Percentiles rank a stretch among this genome's conserved stretches.
phyloP scores from a whole-genome alignment of 53 echinoderm and acorn worm species.

The Crossaster papposus region DNA sequence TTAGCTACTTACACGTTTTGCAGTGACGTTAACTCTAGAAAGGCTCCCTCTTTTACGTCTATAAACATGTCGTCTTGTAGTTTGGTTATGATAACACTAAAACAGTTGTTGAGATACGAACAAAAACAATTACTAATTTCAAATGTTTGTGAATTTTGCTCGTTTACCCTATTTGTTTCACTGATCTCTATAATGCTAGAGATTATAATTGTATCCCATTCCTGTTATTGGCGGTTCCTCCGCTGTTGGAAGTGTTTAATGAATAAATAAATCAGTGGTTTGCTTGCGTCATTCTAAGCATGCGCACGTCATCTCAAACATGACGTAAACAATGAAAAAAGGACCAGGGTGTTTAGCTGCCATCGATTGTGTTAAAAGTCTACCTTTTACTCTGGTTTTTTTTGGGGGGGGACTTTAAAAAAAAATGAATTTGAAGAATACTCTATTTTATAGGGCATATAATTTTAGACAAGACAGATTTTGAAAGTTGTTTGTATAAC shows the following conservation, averaged over 20 bases:
- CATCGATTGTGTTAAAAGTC: no score
- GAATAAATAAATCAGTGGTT: no score
- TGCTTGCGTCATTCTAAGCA: not conserved
- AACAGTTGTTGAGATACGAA: not conserved
- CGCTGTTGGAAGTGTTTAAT: no score
- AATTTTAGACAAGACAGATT: no score
- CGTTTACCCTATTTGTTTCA: not conserved
- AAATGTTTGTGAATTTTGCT: not conserved
- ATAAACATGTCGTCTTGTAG: not conserved
- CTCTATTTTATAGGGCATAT: no score
- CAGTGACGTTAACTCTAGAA: not conserved
- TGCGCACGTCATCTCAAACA: no score
- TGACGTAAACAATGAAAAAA: not conserved
- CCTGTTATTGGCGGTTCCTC: no score
- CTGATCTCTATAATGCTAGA: no score
- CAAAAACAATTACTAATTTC: not conserved
- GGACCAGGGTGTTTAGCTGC: no score
- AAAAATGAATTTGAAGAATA: no score
- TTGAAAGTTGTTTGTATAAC: no score
- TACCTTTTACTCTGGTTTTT: not conserved
- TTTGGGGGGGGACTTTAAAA: not conserved
- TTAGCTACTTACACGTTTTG: not conserved
- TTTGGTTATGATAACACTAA: not conserved
- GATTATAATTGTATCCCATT: no score
- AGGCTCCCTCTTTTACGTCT: not conserved